phyloP scores from a whole-genome alignment of 2,888 invertebrate species.

The Apodemia mormo region DNA sequence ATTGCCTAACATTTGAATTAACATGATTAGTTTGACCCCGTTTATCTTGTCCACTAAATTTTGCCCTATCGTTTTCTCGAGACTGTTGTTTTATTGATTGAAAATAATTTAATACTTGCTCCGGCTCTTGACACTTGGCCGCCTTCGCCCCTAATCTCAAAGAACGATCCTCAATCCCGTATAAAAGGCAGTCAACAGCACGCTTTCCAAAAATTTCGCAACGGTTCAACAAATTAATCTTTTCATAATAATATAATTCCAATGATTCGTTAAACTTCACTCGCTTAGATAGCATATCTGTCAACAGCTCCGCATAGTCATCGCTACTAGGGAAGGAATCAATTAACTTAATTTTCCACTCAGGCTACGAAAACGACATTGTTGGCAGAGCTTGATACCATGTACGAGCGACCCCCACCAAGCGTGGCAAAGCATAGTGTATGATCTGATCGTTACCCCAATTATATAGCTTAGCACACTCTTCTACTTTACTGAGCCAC shows the following conservation, averaged over 20 bases:
- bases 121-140: constrained; percentile 15
- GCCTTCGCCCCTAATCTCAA: constrained; percentile 35
- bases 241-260: constrained; percentile 36
- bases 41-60: constrained; percentile 4
- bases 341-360: constrained; percentile 36
- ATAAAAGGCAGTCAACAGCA: constrained; percentile 39
- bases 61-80: constrained; percentile 23
- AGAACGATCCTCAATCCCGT: constrained; percentile 38
- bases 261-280: constrained; percentile 32
- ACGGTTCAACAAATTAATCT: constrained; percentile 38
- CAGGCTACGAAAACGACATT: constrained; percentile 34
- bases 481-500: constrained; percentile 38
- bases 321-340: constrained; percentile 37
- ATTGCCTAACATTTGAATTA: neutral
- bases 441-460: constrained; percentile 37
- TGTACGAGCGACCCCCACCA: constrained; percentile 33
- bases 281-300: constrained; percentile 37
- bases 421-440: constrained; percentile 39
- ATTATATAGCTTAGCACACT: constrained; percentile 36
- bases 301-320: constrained; percentile 36
- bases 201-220: constrained; percentile 35
- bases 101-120: constrained; percentile 20
- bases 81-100: constrained; percentile 26
- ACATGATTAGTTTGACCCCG: neutral
- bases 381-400: constrained; percentile 37